Conservation (phyloP, 1,140 invertebrate genomes). For the Hycleus cichorii region DNA sequence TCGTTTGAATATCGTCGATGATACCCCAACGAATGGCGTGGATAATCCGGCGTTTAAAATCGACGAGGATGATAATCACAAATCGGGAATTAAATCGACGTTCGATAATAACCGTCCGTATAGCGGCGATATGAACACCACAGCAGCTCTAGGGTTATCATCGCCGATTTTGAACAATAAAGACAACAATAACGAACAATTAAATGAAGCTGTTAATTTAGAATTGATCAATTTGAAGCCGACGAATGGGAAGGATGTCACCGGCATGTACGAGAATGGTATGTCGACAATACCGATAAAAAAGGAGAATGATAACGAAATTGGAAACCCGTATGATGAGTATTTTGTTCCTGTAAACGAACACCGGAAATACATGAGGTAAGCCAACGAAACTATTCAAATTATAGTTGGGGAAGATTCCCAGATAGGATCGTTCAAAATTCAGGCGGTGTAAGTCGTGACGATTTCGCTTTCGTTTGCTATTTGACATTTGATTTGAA, state of each 20-base stretch:
- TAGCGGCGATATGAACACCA: constrained; percentile 34
- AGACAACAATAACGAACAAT: constrained; percentile 20
- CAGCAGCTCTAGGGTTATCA: constrained; percentile 13
- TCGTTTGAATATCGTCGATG: constrained; percentile 23
- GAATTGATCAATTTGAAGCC: constrained; percentile 72
- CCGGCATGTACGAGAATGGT: constrained; percentile 37
- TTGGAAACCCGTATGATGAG: constrained; percentile 68
- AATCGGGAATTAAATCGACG: constrained; percentile 18
- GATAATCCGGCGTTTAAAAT: constrained; percentile 33
- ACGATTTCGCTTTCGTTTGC: too few species aligned
- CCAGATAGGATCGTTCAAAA: too few species aligned
- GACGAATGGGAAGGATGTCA: constrained; percentile 43
- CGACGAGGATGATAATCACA: constrained; percentile 17
- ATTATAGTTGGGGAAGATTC: too few species aligned
- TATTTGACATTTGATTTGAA: too few species aligned
- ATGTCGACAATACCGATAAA: constrained; percentile 46
- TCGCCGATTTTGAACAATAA: constrained; percentile 22
- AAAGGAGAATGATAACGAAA: constrained; percentile 63
- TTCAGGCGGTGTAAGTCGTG: too few species aligned
- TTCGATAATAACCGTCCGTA: constrained; percentile 36
- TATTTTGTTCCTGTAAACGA: constrained; percentile 80
- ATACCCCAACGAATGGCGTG: constrained; percentile 20
- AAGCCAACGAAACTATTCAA: constrained; percentile 27
- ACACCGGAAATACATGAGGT: constrained; percentile 78
- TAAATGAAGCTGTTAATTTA: constrained; percentile 66